Conservation (phyloP, 2,797 vertebrate genomes). For the Onychomys leucogaster region DNA sequence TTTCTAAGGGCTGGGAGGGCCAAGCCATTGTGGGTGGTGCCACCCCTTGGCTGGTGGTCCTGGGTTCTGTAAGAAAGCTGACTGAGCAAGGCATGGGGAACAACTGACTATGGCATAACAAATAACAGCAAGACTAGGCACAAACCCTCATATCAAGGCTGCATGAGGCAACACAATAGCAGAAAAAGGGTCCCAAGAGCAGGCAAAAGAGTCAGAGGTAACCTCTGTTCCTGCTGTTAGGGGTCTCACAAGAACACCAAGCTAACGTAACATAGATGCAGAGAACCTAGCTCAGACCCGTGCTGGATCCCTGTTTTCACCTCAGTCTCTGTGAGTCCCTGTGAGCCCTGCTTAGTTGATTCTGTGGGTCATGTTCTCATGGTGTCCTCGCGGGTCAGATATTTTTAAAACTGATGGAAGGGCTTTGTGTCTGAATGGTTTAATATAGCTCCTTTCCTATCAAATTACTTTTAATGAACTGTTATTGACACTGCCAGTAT, state of each 20-base stretch:
- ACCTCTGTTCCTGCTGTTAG: not conserved
- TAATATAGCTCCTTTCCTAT: not conserved
- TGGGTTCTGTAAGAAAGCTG: no score
- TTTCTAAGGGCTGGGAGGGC: no score
- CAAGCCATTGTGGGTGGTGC: no score
- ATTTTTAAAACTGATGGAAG: not conserved
- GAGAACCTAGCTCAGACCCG: not conserved
- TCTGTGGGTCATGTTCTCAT: not conserved
- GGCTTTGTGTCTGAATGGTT: conserved; percentile 22
- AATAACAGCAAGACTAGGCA: not conserved
- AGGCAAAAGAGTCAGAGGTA: not conserved
- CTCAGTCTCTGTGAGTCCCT: not conserved
- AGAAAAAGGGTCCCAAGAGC: not conserved
- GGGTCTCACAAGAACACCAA: not conserved
- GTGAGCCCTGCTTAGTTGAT: not conserved
- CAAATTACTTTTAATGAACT: conserved; percentile 13
- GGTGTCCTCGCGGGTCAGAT: not conserved
- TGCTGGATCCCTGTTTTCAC: not conserved
- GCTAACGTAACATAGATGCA: not conserved
- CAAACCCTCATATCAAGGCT: not conserved
- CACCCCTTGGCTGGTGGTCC: no score
- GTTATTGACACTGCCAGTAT: not conserved
- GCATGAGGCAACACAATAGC: not conserved
- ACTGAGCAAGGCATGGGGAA: no score
- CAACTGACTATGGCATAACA: not conserved